Evolutionary conservation across 2,888 invertebrate genomes (phyloP).

Genomic region (Orthosia gothica): DNA sequence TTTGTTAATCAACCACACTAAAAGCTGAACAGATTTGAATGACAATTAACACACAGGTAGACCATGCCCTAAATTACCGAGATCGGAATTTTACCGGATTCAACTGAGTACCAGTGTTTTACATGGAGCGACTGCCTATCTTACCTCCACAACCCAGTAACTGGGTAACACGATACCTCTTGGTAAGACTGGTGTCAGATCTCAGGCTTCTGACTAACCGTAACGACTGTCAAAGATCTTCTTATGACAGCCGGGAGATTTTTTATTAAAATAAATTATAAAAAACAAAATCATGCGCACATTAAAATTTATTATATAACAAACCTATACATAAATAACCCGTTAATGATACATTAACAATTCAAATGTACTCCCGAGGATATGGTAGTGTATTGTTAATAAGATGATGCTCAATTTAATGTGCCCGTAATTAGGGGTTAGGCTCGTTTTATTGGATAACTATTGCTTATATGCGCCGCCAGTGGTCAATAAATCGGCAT

Average conservation of each 20-base stretch:
- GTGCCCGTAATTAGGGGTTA: constrained; percentile 77
- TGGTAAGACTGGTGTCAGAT: too few species aligned
- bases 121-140: too few species aligned
- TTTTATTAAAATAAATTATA: constrained; percentile 37
- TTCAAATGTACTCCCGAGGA: constrained; percentile 74
- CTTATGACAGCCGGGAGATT: too few species aligned
- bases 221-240: too few species aligned
- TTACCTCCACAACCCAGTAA: too few species aligned
- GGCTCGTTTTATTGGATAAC: constrained; percentile 77
- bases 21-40: not conserved
- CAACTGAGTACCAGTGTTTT: too few species aligned
- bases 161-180: too few species aligned
- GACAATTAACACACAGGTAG: not conserved
- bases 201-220: too few species aligned
- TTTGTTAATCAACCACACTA: not conserved
- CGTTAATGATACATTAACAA: constrained; percentile 69
- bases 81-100: too few species aligned
- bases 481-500: constrained; percentile 76
- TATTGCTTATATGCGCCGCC: constrained; percentile 71
- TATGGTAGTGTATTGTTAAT: constrained; percentile 74
- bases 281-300: constrained; percentile 26
- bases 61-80: not conserved
- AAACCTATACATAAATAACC: constrained; percentile 54
- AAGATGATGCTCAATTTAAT: constrained; percentile 78
- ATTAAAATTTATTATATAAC: constrained; percentile 42